phyloP scores from a whole-genome alignment of 1,140 invertebrate species.

The Halesus radiatus region DNA sequence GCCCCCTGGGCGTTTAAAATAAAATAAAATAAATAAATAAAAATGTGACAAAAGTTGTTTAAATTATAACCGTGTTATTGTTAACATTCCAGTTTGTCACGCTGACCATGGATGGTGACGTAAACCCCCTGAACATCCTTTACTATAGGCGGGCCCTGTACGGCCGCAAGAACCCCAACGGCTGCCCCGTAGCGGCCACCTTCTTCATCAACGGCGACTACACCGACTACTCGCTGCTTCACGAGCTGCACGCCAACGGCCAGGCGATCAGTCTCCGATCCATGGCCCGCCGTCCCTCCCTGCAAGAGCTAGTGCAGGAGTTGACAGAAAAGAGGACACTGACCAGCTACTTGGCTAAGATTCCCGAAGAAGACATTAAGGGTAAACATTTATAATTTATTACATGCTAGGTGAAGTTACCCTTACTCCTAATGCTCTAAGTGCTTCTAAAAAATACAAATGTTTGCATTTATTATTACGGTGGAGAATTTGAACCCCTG shows the following conservation, averaged over 20 bases:
- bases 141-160: slow-evolving; percentile 75
- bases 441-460: too few species aligned
- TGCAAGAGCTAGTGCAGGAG: slow-evolving; percentile 69
- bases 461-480: too few species aligned
- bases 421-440: too few species aligned
- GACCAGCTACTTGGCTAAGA: slow-evolving; percentile 71
- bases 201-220: slow-evolving; percentile 80
- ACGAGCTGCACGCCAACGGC: slow-evolving; percentile 75
- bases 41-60: too few species aligned
- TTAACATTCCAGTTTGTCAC: slow-evolving; percentile 71
- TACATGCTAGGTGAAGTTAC: too few species aligned
- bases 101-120: slow-evolving; percentile 79
- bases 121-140: slow-evolving; percentile 76
- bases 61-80: too few species aligned
- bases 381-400: too few species aligned
- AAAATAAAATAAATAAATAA: too few species aligned
- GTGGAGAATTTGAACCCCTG: too few species aligned
- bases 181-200: slow-evolving; percentile 74
- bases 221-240: slow-evolving; percentile 76
- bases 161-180: slow-evolving; percentile 74
- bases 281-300: slow-evolving; percentile 67
- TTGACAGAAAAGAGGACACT: slow-evolving; percentile 72
- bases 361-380: slow-evolving; percentile 62
- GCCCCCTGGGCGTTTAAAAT: too few species aligned
- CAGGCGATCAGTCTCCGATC: slow-evolving; percentile 81